Evolutionary conservation across 2,797 vertebrate species (phyloP).

Genomic region (Syncerus caffer): DNA sequence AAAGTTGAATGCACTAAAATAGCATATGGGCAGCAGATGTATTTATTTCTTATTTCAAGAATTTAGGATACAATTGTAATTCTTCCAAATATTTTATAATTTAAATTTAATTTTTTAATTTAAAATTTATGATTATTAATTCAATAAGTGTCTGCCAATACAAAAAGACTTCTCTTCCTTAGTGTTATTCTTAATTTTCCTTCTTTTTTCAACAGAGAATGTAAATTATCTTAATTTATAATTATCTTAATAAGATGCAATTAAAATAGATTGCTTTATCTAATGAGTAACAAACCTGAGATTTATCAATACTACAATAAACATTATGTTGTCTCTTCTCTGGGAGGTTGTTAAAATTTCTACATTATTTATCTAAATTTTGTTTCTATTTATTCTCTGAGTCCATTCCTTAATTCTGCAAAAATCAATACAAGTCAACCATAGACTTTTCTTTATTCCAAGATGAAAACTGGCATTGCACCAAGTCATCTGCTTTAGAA

Average conservation of each 20-base stretch:
- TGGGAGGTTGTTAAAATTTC: constrained; percentile 8
- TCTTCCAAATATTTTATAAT: background rate
- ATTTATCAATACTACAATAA: constrained; percentile 46
- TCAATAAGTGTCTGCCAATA: background rate
- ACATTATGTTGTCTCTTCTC: constrained; percentile 27
- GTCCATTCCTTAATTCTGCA: background rate
- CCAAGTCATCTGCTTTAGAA: background rate
- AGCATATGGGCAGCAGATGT: background rate
- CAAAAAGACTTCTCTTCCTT: background rate
- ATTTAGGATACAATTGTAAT: background rate
- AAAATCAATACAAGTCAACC: background rate
- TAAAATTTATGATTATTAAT: background rate
- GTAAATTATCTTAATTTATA: no score
- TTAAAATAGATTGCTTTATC: constrained; percentile 59
- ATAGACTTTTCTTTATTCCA: background rate
- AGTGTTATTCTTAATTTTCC: constrained; percentile 18
- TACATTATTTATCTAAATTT: constrained; percentile 20
- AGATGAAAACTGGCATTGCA: background rate
- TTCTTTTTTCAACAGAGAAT: background rate
- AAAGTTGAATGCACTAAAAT: background rate
- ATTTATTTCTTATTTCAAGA: background rate
- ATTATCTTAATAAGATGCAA: constrained; percentile 71
- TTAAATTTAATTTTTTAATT: background rate
- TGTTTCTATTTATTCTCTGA: background rate
- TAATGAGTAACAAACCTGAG: constrained; percentile 65